Base-by-base conservation (phyloP, 1,140 invertebrate species). In the Leptonema lineaticorne region DNA sequence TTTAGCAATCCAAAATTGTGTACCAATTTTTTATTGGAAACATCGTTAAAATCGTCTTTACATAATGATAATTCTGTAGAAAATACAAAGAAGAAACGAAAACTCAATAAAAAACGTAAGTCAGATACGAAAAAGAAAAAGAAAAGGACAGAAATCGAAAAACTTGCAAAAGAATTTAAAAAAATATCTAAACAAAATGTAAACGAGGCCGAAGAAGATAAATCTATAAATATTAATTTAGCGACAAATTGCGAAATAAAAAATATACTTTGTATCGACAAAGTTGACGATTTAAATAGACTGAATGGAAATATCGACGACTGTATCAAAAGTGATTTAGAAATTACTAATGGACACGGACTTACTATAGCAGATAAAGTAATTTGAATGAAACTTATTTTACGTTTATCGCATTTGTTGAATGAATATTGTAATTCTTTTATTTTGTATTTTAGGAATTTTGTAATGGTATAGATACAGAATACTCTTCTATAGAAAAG, bases 71-170 rank as follows among this genome's bases (percentile, higher is more conserved):
- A 62, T 18, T 1, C 8, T 2, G 18, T 45, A 8, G 22, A 64
- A 50, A 7, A 37, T 14, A 16, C 24, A 20, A 64, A 62, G 24
- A 20, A n/a, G n/a, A 24, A 50, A 50, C 18, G 5, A 18, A 26
- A 28, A 1, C 7, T 22, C 4, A 9, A 50, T 3, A 29, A 26
- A 3, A 4, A 48, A 48, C 18, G 59, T 24, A 9, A 50, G 37
- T 18, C 6, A n/a, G 37, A 50, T 29, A 24, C 28, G 16, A 64
- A 48, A n/a, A 48, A 50, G 24, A 64, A 64, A 48, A 64, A 50
- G 26, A 50, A 26, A 22, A 64, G 22, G 29, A 64, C 27, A 8
- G n/a, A 30, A 16, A n/a, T 20, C 7, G 27, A 29, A 50, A 48
- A 29, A 26, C 3, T 18, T 9, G 7, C 26, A 2, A 64, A 50